Conservation (phyloP, 2,888 invertebrate genomes). For the Gymnocheta viridis region DNA sequence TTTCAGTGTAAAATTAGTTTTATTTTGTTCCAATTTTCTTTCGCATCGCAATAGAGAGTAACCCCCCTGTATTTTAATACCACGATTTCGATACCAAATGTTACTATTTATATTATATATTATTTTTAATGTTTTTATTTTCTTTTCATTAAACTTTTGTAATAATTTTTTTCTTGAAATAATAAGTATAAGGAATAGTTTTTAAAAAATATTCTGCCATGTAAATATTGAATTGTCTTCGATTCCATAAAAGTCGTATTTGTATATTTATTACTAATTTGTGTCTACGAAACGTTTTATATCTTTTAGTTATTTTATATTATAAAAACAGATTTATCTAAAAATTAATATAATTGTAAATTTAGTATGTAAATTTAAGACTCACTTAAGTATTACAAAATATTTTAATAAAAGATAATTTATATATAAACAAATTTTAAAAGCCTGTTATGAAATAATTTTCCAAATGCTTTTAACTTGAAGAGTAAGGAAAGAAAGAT, state of each 20-base stretch:
- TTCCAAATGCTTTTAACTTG: not conserved
- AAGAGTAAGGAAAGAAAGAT: too few species aligned
- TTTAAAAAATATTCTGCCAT: constrained; percentile 66
- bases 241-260: constrained; percentile 12
- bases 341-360: constrained; percentile 39
- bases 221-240: constrained; percentile 56
- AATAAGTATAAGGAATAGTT: constrained; percentile 37
- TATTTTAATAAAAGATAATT: constrained; percentile 42
- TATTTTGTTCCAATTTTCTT: too few species aligned
- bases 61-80: not conserved
- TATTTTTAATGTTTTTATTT: not conserved
- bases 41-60: too few species aligned
- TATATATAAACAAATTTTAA: not conserved
- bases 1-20: too few species aligned
- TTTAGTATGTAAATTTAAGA: constrained; percentile 17
- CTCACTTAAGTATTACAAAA: constrained; percentile 50
- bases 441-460: too few species aligned
- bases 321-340: not conserved
- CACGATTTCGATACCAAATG: constrained; percentile 70
- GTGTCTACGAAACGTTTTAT: constrained; percentile 32
- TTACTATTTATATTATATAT: constrained; percentile 60
- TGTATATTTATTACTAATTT: constrained; percentile 32
- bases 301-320: constrained; percentile 24
- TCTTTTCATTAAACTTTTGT: constrained; percentile 10
- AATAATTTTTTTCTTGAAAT: constrained; percentile 21